Evolutionary conservation across 2,797 vertebrate species (phyloP).

Genomic region (Macropodus opercularis): DNA sequence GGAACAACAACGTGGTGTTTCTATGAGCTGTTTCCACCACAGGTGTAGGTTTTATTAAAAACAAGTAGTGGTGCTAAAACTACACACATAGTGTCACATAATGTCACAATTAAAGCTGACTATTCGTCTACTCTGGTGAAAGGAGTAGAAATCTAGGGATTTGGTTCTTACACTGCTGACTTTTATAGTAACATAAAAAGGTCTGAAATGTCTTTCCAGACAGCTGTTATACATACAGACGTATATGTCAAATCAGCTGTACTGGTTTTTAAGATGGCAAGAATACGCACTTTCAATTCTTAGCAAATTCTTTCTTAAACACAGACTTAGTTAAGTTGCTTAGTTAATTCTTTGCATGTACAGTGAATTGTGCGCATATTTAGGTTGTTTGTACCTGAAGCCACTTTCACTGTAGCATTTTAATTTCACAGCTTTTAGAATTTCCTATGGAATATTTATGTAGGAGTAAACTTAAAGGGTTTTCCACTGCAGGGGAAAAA

Average conservation of each 20-base stretch:
- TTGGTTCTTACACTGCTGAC: background rate
- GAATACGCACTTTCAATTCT: too few relatives aligned
- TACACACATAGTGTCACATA: background rate
- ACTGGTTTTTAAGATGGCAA: too few relatives aligned
- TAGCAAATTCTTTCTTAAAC: too few relatives aligned
- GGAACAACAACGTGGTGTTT: background rate
- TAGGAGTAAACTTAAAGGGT: conserved; percentile 23
- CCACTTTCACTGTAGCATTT: background rate
- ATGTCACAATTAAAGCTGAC: background rate
- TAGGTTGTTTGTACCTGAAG: background rate
- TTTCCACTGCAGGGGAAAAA: conserved; percentile 39
- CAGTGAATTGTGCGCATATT: background rate
- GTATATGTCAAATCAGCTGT: too few relatives aligned
- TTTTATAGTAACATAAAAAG: background rate
- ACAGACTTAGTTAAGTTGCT: too few relatives aligned
- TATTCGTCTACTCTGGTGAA: background rate
- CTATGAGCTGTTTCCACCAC: conserved; percentile 1
- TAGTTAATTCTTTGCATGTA: too few relatives aligned
- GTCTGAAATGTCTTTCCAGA: background rate
- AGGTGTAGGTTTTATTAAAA: background rate
- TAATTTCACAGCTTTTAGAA: background rate
- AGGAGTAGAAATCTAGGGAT: background rate
- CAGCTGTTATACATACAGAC: background rate
- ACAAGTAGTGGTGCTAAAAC: background rate
- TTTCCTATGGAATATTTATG: conserved; percentile 32